Conservation (phyloP, 2,797 vertebrate species). For the Geotrypetes seraphini region DNA sequence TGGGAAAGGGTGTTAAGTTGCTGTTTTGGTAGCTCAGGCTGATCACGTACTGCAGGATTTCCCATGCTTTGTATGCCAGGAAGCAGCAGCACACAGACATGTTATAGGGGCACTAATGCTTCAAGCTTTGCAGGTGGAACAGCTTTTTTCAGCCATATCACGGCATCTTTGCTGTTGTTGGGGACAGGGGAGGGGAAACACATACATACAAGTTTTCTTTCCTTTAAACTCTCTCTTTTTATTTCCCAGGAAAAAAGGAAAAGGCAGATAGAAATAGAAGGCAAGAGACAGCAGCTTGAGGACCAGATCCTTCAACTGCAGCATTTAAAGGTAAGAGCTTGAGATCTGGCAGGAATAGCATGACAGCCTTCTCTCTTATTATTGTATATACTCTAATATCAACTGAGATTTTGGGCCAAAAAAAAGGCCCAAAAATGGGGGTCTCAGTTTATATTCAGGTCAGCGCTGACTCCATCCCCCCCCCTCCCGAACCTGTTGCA, state of each 20-base stretch:
- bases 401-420: too few species aligned
- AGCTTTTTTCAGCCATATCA: constrained; percentile 16
- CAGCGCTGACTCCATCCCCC: too few species aligned
- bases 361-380: constrained; percentile 22
- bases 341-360: constrained; percentile 21
- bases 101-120: constrained; percentile 27
- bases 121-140: constrained; percentile 50
- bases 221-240: too few species aligned
- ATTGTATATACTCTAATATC: constrained; percentile 52
- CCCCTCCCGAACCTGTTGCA: too few species aligned
- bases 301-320: constrained; percentile 90
- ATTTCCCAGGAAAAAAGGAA: constrained; percentile 84
- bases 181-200: too few species aligned
- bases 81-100: constrained; percentile 30
- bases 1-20: constrained; percentile 43
- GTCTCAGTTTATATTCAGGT: too few species aligned
- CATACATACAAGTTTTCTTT: too few species aligned
- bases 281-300: constrained; percentile 86
- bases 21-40: constrained; percentile 26
- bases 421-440: too few species aligned
- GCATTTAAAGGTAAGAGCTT: constrained; percentile 83
- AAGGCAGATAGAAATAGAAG: constrained; percentile 90
- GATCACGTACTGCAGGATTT: constrained; percentile 24
- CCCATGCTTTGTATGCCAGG: constrained; percentile 28
- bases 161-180: too few species aligned